Evolutionary conservation across 2,888 invertebrate genomes (phyloP).

Genomic region (Biston stratarius): DNA sequence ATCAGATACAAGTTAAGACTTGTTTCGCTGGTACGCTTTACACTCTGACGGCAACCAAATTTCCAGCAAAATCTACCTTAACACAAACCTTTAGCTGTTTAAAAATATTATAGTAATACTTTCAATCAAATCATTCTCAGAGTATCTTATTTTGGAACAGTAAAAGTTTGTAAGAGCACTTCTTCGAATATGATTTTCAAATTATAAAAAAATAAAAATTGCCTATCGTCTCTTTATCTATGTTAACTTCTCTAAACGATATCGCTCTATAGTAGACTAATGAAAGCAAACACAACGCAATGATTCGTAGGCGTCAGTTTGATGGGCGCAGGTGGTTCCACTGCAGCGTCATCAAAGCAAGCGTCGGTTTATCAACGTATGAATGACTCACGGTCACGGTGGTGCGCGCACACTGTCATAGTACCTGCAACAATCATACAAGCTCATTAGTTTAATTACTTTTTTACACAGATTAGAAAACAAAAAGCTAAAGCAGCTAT

Average conservation of each 20-base stretch:
- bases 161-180: too few relatives aligned
- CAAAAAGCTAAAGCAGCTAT: background rate
- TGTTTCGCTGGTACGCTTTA: conserved; percentile 3
- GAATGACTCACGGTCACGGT: conserved; percentile 77
- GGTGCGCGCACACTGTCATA: conserved; percentile 74
- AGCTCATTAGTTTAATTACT: conserved; percentile 47
- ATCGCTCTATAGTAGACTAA: background rate
- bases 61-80: background rate
- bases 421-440: conserved; percentile 77
- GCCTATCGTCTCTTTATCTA: too few relatives aligned
- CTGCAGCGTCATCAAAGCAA: conserved; percentile 64
- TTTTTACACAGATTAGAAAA: background rate
- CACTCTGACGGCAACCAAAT: background rate
- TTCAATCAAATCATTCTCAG: too few relatives aligned
- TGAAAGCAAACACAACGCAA: conserved; percentile 9
- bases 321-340: conserved; percentile 32
- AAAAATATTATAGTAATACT: too few relatives aligned
- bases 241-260: too few relatives aligned
- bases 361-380: conserved; percentile 55
- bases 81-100: background rate
- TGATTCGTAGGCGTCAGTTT: conserved; percentile 3
- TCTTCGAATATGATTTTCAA: too few relatives aligned
- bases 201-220: too few relatives aligned
- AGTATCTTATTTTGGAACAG: too few relatives aligned
- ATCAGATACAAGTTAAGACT: conserved; percentile 11